Evolutionary conservation across 1,140 invertebrate species (phyloP).

Genomic region (Acromyrmex charruanus): DNA sequence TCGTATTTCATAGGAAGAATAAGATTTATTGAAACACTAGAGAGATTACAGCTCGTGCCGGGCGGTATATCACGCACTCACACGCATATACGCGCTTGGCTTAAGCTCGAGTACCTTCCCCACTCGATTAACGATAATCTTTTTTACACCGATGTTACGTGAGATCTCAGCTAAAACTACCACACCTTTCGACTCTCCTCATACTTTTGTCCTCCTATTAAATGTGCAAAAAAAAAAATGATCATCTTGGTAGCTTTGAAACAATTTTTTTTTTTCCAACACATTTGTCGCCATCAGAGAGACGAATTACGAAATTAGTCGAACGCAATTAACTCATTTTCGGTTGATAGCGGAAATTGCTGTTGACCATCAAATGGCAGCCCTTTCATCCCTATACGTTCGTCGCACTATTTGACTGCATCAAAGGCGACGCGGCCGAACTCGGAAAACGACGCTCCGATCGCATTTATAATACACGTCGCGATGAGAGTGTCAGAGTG

Average conservation of each 20-base stretch:
- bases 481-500: conserved; percentile 48
- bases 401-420: conserved; percentile 12
- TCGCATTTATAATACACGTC: conserved; percentile 60
- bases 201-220: neutral
- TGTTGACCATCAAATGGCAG: conserved; percentile 12
- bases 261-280: neutral
- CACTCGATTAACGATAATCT: conserved; percentile 46
- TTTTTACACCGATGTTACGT: conserved; percentile 43
- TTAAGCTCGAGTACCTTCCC: neutral
- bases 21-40: conserved; percentile 86
- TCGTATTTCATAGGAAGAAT: conserved; percentile 85
- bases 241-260: neutral
- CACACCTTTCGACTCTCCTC: too few relatives aligned
- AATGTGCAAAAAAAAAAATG: neutral
- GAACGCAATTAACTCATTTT: conserved; percentile 41
- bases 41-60: conserved; percentile 81
- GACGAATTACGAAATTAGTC: conserved; percentile 18
- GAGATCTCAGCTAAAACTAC: conserved; percentile 15
- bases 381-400: neutral
- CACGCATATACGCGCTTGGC: conserved; percentile 56
- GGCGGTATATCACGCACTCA: conserved; percentile 79
- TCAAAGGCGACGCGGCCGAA: conserved; percentile 44
- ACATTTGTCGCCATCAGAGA: conserved; percentile 16
- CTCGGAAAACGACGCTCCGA: conserved; percentile 36
- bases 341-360: conserved; percentile 34